phyloP scores from a whole-genome alignment of 1,140 invertebrate species.

The Arctopsyche grandis region DNA sequence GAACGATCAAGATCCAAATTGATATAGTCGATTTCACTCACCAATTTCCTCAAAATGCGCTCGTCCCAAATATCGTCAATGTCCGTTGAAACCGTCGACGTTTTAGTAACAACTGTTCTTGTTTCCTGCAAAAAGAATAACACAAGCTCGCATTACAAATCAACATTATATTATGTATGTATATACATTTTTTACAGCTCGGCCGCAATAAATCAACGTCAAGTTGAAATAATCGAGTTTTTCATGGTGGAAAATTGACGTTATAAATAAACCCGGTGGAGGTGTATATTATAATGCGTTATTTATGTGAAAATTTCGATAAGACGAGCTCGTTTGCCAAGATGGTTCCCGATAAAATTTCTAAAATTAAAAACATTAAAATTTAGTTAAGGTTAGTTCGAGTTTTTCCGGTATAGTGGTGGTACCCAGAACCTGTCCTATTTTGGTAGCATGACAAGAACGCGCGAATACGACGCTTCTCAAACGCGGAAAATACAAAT shows the following conservation, averaged over 20 bases:
- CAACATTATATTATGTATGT: not conserved
- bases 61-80: slow-evolving; percentile 80
- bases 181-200: not conserved
- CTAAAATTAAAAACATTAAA: not conserved
- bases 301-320: slow-evolving; percentile 5
- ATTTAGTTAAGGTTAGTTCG: not conserved
- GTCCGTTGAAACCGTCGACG: slow-evolving; percentile 64
- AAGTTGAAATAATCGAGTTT: not conserved
- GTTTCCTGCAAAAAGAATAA: slow-evolving; percentile 63
- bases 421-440: slow-evolving; percentile 30
- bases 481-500: not conserved
- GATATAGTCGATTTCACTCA: slow-evolving; percentile 59
- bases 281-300: not conserved
- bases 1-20: not conserved
- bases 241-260: slow-evolving; percentile 13
- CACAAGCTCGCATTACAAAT: not conserved
- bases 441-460: slow-evolving; percentile 31
- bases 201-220: not conserved
- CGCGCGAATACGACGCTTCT: not conserved
- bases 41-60: slow-evolving; percentile 74
- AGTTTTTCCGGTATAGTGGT: slow-evolving; percentile 22
- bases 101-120: slow-evolving; percentile 61
- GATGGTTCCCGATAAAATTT: not conserved
- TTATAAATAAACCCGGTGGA: not conserved
- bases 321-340: not conserved